A percentile compares a stretch with the other conserved stretches of the same genome.
phyloP scores from a whole-genome alignment of 2,113 vertebrate species.

The Colaptes auratus region DNA sequence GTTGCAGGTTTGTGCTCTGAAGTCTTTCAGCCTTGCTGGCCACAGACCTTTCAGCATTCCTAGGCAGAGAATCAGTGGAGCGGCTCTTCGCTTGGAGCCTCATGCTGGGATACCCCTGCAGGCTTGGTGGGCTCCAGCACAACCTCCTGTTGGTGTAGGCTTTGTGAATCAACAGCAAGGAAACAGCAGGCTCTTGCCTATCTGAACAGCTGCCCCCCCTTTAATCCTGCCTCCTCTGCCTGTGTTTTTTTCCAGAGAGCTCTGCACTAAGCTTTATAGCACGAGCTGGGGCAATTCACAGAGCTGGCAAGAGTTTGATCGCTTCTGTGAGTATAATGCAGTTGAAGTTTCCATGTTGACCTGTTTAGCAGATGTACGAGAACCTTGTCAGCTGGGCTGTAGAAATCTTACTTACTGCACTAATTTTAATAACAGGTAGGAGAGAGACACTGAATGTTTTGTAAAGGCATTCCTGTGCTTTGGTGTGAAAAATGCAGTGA shows the following conservation, averaged over 20 bases:
- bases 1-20: not conserved
- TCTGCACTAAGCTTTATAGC: constrained; percentile 94
- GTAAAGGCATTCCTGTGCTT: constrained; percentile 49
- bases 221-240: not conserved
- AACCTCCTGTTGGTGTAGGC: not conserved
- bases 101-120: not conserved
- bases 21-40: not conserved
- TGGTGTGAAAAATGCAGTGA: constrained; percentile 20
- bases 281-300: constrained; percentile 95
- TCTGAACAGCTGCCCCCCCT: not conserved
- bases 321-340: constrained; percentile 93
- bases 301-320: constrained; percentile 98
- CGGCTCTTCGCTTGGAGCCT: not conserved
- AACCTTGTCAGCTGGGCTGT: constrained; percentile 97
- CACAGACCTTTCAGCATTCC: not conserved
- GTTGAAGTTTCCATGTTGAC: constrained; percentile 93
- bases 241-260: constrained; percentile 79
- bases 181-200: not conserved
- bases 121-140: not conserved
- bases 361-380: constrained; percentile 95
- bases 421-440: constrained; percentile 99
- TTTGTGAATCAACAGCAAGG: not conserved
- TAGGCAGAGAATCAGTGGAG: not conserved
- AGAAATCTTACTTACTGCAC: constrained; percentile 96
- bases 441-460: constrained; percentile 57